Evolutionary conservation across 2,888 invertebrate species (phyloP).

Genomic region (Zele albiditarsus): DNA sequence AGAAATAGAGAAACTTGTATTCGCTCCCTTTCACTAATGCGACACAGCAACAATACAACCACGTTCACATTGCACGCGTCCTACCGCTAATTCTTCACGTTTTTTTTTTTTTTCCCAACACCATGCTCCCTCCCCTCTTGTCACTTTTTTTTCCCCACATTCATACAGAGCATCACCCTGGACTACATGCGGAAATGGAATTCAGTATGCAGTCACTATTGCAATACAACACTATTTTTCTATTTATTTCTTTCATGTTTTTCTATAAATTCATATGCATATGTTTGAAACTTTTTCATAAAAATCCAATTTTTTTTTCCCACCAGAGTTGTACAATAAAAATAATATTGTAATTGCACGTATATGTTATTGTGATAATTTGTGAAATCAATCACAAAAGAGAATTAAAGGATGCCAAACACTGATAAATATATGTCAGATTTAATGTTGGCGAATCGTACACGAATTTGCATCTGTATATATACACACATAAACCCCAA

Average conservation of each 20-base stretch:
- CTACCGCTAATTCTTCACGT: conserved; percentile 67
- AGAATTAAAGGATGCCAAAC: too few relatives aligned
- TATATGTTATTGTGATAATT: too few relatives aligned
- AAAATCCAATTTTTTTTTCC: too few relatives aligned
- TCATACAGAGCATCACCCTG: conserved; percentile 38
- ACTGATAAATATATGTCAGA: too few relatives aligned
- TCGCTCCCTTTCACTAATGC: conserved; percentile 61
- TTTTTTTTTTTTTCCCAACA: conserved; percentile 53
- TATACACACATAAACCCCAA: too few relatives aligned
- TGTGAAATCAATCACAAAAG: background rate
- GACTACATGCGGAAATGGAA: conserved; percentile 57
- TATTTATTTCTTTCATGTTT: too few relatives aligned
- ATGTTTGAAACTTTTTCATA: too few relatives aligned
- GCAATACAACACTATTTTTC: background rate
- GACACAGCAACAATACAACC: conserved; percentile 67
- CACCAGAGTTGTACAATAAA: too few relatives aligned
- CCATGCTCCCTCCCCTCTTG: conserved; percentile 44
- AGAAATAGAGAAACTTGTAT: conserved; percentile 33
- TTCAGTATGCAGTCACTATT: conserved; percentile 56
- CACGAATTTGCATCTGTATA: background rate
- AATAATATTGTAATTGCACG: too few relatives aligned
- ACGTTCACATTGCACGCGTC: conserved; percentile 68
- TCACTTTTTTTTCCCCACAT: conserved; percentile 23
- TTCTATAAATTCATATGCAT: too few relatives aligned
- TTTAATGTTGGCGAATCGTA: too few relatives aligned